phyloP scores from a whole-genome alignment of 2,888 invertebrate species.

The Plutella xylostella region DNA sequence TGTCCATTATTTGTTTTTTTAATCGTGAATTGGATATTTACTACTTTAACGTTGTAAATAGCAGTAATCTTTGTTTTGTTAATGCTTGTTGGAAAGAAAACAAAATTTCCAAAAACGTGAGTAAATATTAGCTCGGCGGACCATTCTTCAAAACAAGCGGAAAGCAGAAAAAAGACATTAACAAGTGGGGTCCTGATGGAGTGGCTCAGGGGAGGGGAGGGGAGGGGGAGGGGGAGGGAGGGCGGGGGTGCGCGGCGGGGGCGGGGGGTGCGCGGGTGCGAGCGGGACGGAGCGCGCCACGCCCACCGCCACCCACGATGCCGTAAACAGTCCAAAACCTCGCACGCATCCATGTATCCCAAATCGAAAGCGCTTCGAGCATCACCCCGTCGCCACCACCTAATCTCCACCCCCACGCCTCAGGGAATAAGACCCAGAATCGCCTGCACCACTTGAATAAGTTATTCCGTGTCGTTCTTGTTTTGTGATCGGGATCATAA shows the following conservation, averaged over 20 bases:
- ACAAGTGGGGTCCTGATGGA: conserved; percentile 68
- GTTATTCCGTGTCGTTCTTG: conserved; percentile 56
- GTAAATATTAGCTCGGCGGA: conserved; percentile 67
- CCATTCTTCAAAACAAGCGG: conserved; percentile 56
- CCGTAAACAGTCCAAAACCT: conserved; percentile 68
- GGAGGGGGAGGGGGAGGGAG: conserved; percentile 32
- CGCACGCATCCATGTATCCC: conserved; percentile 68
- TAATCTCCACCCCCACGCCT: conserved; percentile 22
- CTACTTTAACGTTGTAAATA: too few relatives aligned
- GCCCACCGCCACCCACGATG: conserved; percentile 69
- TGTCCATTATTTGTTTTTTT: too few relatives aligned
- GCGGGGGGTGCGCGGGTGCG: conserved; percentile 25
- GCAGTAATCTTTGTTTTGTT: too few relatives aligned
- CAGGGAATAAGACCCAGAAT: conserved; percentile 35
- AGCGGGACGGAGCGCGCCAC: conserved; percentile 46
- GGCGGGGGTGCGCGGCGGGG: conserved; percentile 28
- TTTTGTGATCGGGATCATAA: conserved; percentile 65
- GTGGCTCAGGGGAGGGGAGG: conserved; percentile 37
- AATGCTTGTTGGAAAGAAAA: conserved; percentile 54
- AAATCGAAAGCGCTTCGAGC: conserved; percentile 65
- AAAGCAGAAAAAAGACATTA: conserved; percentile 63
- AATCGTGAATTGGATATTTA: not conserved
- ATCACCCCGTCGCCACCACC: conserved; percentile 26
- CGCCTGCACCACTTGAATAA: conserved; percentile 44
- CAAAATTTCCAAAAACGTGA: conserved; percentile 65